Evolutionary conservation across 2,888 invertebrate species (phyloP).

Genomic region (Aspidapion aeneum): DNA sequence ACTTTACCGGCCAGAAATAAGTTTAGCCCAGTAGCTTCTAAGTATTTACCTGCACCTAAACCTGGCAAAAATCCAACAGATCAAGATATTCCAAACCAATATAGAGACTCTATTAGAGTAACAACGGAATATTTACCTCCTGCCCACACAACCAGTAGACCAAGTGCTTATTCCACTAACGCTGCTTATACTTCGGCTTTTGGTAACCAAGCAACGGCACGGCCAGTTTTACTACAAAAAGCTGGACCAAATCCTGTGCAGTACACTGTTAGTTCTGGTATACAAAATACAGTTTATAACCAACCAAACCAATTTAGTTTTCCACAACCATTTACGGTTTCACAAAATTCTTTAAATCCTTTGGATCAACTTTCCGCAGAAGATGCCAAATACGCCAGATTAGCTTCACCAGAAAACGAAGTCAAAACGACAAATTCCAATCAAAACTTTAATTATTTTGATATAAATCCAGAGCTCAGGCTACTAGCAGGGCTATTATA

Average conservation of each 20-base stretch:
- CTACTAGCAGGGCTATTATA: background rate
- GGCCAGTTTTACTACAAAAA: background rate
- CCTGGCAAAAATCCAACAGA: conserved; percentile 12
- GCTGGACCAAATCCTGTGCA: background rate
- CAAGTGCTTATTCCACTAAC: background rate
- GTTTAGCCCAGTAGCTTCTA: conserved; percentile 10
- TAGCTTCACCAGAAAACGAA: background rate
- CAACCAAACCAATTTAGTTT: background rate
- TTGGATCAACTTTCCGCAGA: conserved; percentile 1
- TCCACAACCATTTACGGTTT: conserved; percentile 7
- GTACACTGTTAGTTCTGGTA: background rate
- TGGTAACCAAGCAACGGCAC: background rate
- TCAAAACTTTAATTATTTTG: conserved; percentile 9
- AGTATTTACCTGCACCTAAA: conserved; percentile 17
- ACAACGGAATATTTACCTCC: conserved; percentile 21
- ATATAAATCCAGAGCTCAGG: conserved; percentile 10
- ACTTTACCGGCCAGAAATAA: conserved; percentile 6
- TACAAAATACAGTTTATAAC: background rate
- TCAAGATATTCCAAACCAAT: conserved; percentile 3
- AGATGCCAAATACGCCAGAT: background rate
- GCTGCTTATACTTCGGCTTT: background rate
- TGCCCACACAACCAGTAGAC: background rate
- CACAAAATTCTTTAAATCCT: conserved; percentile 4
- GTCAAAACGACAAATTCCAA: background rate
- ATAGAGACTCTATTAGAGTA: conserved; percentile 5